Evolutionary conservation across 2,888 invertebrate genomes (phyloP), one percentile per base, ranked within the genome.

Genomic region (Aporophyla lueneburgensis): DNA sequence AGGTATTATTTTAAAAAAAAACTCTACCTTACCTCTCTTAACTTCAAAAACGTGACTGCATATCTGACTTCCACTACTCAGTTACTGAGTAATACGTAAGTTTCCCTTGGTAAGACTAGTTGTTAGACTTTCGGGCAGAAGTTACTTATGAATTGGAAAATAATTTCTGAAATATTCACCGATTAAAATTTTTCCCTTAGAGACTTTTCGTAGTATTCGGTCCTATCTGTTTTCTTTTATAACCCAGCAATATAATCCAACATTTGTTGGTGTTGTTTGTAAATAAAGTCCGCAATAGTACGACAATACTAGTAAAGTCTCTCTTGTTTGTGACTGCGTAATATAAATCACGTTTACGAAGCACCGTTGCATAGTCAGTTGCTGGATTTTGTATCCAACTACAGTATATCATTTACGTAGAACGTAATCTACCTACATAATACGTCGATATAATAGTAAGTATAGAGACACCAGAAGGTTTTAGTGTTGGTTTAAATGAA

Each of bases 291-390:
- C 33, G 7, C 40, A 70, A 61, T 24, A 46, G 12, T 12, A 33
- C 53, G 12, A 33, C 71, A 66, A 33, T 16, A 56, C 33, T 61
- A 80, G 33, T 14, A 53, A 65, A 74, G 58, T 33, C 49, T 56
- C 53, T 66, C 27, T 24, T 66, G 24, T 71, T 63, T 72, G 46
- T 43, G n/a, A 59, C 63, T 46, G 51, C 27, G 46, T 21, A 61
- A 14, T 49, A 74, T 82, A 80, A 82, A 74, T 80, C 68, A 69
- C 46, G 24, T 46, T 70, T 53, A 58, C 24, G 16, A 21, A 53
- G 51, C 62, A 49, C 14, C 27, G 24, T 53, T 67, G 62, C 67
- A 67, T 43, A 66, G 21, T 46, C 16, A 14, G 43, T 21, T 46
- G 43, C 46, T 40, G 21, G 14, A 56, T n/a, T 80, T 40, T 61